phyloP scores from a whole-genome alignment of 2,888 invertebrate genomes.

The Tribolium freemani region DNA sequence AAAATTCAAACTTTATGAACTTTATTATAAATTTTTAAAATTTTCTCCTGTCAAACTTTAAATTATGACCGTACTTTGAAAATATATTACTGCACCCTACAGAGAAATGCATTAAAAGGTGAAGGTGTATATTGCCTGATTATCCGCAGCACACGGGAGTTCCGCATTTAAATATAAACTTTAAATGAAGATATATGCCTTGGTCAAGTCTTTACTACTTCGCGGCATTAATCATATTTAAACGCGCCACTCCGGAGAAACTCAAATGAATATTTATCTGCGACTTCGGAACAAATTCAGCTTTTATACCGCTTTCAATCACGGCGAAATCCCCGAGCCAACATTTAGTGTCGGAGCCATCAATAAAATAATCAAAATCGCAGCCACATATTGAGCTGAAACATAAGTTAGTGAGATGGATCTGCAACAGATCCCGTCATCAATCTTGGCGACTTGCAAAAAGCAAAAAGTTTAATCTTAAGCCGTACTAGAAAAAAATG shows the following conservation, averaged over 20 bases:
- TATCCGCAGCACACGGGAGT: conserved; percentile 38
- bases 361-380: conserved; percentile 35
- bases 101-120: conserved; percentile 47
- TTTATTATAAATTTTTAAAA: conserved; percentile 51
- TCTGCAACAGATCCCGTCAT: conserved; percentile 35
- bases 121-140: conserved; percentile 43
- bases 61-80: conserved; percentile 45
- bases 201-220: conserved; percentile 40
- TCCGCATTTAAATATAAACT: conserved; percentile 45
- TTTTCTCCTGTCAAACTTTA: conserved; percentile 50
- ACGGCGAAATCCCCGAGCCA: neutral
- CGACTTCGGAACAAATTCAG: conserved; percentile 27
- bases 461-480: conserved; percentile 45
- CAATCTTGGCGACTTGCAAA: conserved; percentile 38
- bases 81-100: conserved; percentile 44
- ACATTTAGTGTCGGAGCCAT: conserved; percentile 20
- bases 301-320: conserved; percentile 23
- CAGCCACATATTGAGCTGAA: conserved; percentile 26
- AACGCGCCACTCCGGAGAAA: conserved; percentile 17
- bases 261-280: conserved; percentile 33
- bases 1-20: conserved; percentile 51
- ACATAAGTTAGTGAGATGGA: conserved; percentile 36
- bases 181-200: conserved; percentile 46
- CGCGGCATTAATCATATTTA: conserved; percentile 45
- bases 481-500: conserved; percentile 37